These are phyloP conservation scores for Zoanthus sansibaricus DNA, from an alignment of 92 coral and sea anemone genomes.

Conservation along the genomic window DNA sequence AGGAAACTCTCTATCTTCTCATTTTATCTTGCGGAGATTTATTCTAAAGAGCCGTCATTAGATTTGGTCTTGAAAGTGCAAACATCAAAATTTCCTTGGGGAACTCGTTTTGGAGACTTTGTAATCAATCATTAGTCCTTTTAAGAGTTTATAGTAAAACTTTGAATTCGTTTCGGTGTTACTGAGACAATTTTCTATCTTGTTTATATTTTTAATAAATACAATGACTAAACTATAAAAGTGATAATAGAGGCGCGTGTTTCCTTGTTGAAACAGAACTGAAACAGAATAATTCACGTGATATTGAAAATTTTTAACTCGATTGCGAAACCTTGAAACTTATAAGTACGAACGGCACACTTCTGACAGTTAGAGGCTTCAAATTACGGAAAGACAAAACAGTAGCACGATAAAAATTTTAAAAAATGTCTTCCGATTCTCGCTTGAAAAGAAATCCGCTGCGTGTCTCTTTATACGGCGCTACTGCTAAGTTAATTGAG, in stretches of 20 bases:
- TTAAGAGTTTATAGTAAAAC: neutral
- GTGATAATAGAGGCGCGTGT: neutral
- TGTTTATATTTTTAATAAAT: no score
- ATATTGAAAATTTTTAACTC: neutral
- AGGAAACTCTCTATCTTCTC: no score
- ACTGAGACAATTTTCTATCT: neutral
- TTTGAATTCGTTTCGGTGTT: neutral
- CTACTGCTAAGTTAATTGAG: conserved; percentile 33
- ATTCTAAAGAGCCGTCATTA: no score
- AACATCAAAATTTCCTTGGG: no score
- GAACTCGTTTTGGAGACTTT: neutral
- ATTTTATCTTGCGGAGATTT: no score
- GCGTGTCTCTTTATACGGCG: conserved; percentile 34
- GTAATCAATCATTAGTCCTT: neutral
- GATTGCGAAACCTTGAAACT: neutral
- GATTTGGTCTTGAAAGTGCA: no score
- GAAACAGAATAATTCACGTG: conserved; percentile 12
- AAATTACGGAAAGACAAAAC: neutral
- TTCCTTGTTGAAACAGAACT: conserved; percentile 5
- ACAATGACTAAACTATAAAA: no score
- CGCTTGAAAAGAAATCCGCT: conserved; percentile 28
- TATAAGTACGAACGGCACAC: neutral
- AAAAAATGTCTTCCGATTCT: neutral
- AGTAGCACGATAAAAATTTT: neutral
- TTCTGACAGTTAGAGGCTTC: neutral